Evolutionary conservation across 2,113 vertebrate genomes (phyloP).

Genomic region (Orthonyx spaldingii): DNA sequence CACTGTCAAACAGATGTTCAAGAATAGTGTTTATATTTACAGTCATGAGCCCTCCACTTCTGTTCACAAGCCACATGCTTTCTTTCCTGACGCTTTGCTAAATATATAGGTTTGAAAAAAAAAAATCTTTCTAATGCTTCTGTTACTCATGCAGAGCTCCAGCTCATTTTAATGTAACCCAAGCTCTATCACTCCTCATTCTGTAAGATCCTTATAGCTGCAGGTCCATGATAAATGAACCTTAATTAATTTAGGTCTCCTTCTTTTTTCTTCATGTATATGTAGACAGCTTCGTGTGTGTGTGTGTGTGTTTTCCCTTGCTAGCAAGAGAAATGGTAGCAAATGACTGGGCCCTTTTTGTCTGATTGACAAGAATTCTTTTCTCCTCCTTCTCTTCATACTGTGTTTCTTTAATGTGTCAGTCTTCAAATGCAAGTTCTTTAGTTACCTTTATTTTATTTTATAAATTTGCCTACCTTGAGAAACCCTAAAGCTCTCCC

Average conservation of each 20-base stretch:
- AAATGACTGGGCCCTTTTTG: background rate
- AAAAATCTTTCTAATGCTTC: background rate
- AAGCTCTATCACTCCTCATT: background rate
- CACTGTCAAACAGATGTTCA: background rate
- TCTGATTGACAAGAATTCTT: background rate
- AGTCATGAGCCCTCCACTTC: background rate
- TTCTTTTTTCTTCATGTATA: background rate
- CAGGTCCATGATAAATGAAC: background rate
- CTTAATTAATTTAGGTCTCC: background rate
- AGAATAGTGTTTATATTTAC: background rate
- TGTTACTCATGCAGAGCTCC: background rate
- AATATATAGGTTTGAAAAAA: background rate
- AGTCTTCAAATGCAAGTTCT: background rate
- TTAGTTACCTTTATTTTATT: background rate
- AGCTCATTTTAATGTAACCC: background rate
- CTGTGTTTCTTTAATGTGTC: background rate
- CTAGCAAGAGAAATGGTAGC: background rate
- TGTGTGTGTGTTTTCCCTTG: background rate
- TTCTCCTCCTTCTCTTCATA: background rate
- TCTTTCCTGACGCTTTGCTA: background rate
- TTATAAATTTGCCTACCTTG: background rate
- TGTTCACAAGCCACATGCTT: background rate
- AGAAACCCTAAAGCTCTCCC: background rate
- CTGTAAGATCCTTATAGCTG: background rate
- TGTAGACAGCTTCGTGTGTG: background rate